Conservation (phyloP, 2,888 invertebrate genomes). For the Scaptomyza tumidula region DNA sequence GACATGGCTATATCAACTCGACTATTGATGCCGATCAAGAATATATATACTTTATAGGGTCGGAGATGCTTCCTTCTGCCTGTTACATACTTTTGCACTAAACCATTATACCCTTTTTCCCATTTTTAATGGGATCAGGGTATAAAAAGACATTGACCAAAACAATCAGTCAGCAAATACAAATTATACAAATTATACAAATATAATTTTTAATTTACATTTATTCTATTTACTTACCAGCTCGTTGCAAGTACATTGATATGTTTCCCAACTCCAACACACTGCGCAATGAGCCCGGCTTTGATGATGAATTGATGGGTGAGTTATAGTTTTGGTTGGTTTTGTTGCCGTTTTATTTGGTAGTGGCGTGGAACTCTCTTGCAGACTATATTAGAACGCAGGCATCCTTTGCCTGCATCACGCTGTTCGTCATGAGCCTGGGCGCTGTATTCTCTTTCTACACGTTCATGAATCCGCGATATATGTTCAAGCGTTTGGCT, state of each 20-base stretch:
- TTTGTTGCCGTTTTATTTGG: conserved; percentile 39
- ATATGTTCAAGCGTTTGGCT: conserved; percentile 94
- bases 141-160: too few species aligned
- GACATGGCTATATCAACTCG: too few species aligned
- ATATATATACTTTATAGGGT: too few species aligned
- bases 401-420: conserved; percentile 93
- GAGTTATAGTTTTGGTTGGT: conserved; percentile 61
- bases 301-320: conserved; percentile 87
- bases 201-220: neutral
- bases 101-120: too few species aligned
- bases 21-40: too few species aligned
- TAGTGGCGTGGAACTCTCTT: conserved; percentile 56
- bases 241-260: conserved; percentile 87
- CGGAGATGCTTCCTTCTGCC: too few species aligned
- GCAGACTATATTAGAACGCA: conserved; percentile 93
- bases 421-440: conserved; percentile 91
- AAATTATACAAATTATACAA: too few species aligned
- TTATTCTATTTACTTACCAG: conserved; percentile 82
- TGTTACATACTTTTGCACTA: too few species aligned
- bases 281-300: conserved; percentile 85
- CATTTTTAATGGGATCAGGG: too few species aligned
- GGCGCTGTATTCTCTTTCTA: conserved; percentile 93
- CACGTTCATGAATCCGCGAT: conserved; percentile 92
- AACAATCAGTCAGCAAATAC: neutral
- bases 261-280: conserved; percentile 86